Conservation (phyloP, 2,113 vertebrate species). For the Oryzias javanicus region DNA sequence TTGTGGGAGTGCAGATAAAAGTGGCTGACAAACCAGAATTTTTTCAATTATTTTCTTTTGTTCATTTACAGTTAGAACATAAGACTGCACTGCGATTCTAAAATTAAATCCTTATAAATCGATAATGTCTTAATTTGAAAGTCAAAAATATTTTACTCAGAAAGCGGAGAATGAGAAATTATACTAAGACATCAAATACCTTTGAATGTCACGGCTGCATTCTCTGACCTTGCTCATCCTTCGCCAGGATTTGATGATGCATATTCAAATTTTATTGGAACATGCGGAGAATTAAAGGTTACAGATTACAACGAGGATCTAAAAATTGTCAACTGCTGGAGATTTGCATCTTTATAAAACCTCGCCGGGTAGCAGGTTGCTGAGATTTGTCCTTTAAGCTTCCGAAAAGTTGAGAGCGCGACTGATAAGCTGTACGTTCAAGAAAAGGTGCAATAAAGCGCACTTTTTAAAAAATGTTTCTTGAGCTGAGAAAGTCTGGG, state of each 20-base stretch:
- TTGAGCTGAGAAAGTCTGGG: slow-evolving; percentile 50
- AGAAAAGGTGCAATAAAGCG: slow-evolving; percentile 96
- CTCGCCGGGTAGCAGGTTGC: slow-evolving; percentile 39
- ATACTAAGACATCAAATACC: neutral
- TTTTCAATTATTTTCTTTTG: neutral
- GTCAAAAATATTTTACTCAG: neutral
- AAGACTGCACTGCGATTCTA: too few relatives aligned
- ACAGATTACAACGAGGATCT: slow-evolving; percentile 35
- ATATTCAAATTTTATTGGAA: slow-evolving; percentile 40
- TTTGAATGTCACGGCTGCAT: slow-evolving; percentile 20
- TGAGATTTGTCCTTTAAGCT: slow-evolving; percentile 51
- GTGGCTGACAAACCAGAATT: slow-evolving; percentile 1
- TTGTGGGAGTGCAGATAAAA: neutral
- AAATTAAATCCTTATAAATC: neutral
- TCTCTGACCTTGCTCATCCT: slow-evolving; percentile 18
- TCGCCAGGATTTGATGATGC: slow-evolving; percentile 11
- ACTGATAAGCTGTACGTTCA: slow-evolving; percentile 95
- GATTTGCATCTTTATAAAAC: slow-evolving; percentile 50
- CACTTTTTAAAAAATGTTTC: slow-evolving; percentile 57
- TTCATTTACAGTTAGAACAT: neutral
- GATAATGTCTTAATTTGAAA: neutral
- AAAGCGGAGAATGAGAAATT: too few relatives aligned
- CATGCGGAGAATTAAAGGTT: slow-evolving; percentile 47
- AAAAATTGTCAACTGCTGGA: slow-evolving; percentile 49
- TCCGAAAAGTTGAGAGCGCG: slow-evolving; percentile 68